phyloP scores from a whole-genome alignment of 2,888 invertebrate species.

The Tetheella fluctuosa region DNA sequence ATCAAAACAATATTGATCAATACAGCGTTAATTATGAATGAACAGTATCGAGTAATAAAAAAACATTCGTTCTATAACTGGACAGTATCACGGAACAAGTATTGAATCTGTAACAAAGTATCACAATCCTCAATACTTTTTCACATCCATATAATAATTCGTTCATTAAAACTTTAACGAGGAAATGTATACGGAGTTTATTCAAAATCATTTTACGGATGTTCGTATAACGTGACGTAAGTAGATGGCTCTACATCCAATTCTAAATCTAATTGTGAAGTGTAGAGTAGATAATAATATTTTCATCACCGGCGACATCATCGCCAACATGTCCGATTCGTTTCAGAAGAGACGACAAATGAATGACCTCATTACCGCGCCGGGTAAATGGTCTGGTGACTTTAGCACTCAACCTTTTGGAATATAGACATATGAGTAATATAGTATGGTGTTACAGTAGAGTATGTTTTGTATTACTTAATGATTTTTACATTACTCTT shows the following conservation, averaged over 20 bases:
- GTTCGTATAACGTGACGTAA: not conserved
- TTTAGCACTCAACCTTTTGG: not conserved
- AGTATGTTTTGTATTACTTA: no score
- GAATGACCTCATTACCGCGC: not conserved
- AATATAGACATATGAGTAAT: not conserved
- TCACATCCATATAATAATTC: not conserved
- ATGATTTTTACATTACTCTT: no score
- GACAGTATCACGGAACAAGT: not conserved
- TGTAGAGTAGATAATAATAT: not conserved
- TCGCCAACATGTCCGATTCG: not conserved
- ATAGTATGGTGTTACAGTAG: not conserved
- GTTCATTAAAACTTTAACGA: not conserved
- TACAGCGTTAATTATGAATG: not conserved
- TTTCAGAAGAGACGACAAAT: not conserved
- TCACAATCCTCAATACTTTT: not conserved
- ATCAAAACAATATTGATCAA: not conserved
- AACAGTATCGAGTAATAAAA: not conserved
- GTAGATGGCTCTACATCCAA: not conserved
- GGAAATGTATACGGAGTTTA: not conserved
- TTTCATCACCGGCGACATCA: not conserved
- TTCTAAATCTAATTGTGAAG: slow-evolving; percentile 1
- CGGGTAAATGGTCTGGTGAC: not conserved
- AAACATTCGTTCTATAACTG: not conserved
- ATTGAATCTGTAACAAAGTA: not conserved
- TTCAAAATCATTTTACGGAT: not conserved